Conservation (phyloP, 2,797 vertebrate genomes). For the Onychomys arenicola region DNA sequence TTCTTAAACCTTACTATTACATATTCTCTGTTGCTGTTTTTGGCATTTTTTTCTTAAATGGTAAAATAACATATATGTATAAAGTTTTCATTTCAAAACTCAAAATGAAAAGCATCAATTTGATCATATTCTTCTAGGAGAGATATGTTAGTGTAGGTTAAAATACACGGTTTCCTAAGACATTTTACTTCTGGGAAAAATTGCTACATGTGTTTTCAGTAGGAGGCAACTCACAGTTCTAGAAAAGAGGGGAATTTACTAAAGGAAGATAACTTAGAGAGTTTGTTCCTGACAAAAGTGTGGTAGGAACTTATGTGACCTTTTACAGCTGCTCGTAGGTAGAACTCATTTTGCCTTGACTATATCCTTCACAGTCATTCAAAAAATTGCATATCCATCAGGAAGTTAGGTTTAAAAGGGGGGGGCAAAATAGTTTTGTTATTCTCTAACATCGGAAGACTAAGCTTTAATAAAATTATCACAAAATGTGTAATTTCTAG, state of each 20-base stretch:
- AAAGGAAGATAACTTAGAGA: not conserved
- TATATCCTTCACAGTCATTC: conserved; percentile 64
- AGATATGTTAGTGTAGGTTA: not conserved
- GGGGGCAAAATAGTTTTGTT: conserved; percentile 87
- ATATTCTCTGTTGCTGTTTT: not conserved
- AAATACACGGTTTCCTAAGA: conserved; percentile 60
- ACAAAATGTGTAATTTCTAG: conserved; percentile 85
- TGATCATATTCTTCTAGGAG: conserved; percentile 16
- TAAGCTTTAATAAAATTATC: conserved; percentile 85
- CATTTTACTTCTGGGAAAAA: conserved; percentile 42
- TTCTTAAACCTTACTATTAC: conserved; percentile 51
- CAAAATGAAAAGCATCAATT: conserved; percentile 49
- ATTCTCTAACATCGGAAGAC: conserved; percentile 83
- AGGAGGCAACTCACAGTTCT: not conserved
- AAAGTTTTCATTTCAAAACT: conserved; percentile 43
- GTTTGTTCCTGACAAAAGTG: conserved; percentile 38
- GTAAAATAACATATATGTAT: not conserved
- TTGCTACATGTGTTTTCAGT: not conserved
- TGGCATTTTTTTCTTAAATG: not conserved
- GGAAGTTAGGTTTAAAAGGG: conserved; percentile 78
- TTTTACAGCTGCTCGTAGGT: conserved; percentile 63
- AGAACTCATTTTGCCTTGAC: conserved; percentile 80
- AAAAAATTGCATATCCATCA: conserved; percentile 75
- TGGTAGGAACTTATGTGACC: not conserved
- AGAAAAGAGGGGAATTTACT: conserved; percentile 51